phyloP scores from a whole-genome alignment of 2,113 vertebrate genomes.

The Chelonoidis abingdonii region DNA sequence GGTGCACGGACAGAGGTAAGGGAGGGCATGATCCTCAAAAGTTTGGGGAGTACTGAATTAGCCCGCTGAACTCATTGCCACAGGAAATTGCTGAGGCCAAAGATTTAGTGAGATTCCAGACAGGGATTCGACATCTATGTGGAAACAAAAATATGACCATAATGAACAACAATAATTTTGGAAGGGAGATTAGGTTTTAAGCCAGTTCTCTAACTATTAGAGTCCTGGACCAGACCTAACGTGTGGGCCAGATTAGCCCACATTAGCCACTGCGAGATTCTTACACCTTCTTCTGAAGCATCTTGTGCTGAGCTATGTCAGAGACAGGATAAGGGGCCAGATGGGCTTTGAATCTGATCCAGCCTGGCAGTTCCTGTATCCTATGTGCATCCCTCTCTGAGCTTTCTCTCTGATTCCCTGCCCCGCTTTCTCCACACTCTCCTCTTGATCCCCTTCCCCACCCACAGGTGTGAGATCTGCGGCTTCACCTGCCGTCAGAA shows the following conservation, averaged over 20 bases:
- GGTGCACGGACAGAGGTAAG: too few species aligned
- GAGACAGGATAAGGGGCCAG: not conserved
- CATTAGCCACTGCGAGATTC: not conserved
- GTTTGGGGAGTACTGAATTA: too few species aligned
- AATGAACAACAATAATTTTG: not conserved
- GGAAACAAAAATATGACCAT: too few species aligned
- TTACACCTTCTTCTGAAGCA: not conserved
- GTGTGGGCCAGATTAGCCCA: not conserved
- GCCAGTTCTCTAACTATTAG: not conserved
- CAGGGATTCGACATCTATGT: too few species aligned
- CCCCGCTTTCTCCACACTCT: not conserved
- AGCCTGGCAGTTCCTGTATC: not conserved
- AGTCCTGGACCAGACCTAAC: not conserved
- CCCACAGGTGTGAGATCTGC: slow-evolving; percentile 85
- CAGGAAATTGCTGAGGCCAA: not conserved
- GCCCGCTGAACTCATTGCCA: not conserved
- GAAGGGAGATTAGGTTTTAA: not conserved
- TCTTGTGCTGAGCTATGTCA: not conserved
- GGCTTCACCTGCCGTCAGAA: slow-evolving; percentile 89
- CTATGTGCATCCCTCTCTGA: not conserved
- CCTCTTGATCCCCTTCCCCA: not conserved
- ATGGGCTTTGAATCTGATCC: not conserved
- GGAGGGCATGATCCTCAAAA: too few species aligned
- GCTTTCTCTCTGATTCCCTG: fast-evolving
- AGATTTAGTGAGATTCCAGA: not conserved